Evolutionary conservation across 2,888 invertebrate genomes (phyloP).

Genomic region (Tenodera sinensis): DNA sequence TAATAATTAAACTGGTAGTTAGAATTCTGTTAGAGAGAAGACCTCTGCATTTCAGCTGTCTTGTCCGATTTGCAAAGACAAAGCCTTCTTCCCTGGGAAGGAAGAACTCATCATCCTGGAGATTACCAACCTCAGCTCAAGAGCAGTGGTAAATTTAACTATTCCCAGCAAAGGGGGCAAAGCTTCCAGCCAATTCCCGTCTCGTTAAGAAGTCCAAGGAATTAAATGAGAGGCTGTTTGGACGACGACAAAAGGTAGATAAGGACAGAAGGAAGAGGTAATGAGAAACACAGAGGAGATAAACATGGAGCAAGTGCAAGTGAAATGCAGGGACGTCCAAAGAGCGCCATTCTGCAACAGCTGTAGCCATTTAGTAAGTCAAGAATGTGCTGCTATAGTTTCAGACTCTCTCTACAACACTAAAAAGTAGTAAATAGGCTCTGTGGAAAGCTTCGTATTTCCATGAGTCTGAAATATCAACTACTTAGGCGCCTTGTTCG

Average conservation of each 20-base stretch:
- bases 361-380: background rate
- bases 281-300: slow-evolving; percentile 15
- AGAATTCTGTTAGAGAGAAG: background rate
- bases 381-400: background rate
- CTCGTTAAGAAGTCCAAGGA: slow-evolving; percentile 8
- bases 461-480: no score
- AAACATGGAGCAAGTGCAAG: background rate
- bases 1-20: background rate
- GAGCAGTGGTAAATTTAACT: background rate
- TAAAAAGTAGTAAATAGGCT: no score
- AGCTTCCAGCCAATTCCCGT: background rate
- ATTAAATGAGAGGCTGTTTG: slow-evolving; percentile 7
- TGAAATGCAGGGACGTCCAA: background rate
- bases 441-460: no score
- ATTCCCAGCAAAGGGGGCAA: background rate
- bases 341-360: background rate
- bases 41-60: background rate
- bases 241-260: slow-evolving; percentile 14
- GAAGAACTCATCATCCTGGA: background rate
- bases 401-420: no score
- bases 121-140: background rate
- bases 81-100: background rate
- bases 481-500: no score
- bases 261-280: background rate
- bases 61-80: background rate